A percentile compares a stretch with the other conserved stretches of the same genome.
phyloP scores from a whole-genome alignment of 2,888 invertebrate species.

The Odontocerum albicorne region DNA sequence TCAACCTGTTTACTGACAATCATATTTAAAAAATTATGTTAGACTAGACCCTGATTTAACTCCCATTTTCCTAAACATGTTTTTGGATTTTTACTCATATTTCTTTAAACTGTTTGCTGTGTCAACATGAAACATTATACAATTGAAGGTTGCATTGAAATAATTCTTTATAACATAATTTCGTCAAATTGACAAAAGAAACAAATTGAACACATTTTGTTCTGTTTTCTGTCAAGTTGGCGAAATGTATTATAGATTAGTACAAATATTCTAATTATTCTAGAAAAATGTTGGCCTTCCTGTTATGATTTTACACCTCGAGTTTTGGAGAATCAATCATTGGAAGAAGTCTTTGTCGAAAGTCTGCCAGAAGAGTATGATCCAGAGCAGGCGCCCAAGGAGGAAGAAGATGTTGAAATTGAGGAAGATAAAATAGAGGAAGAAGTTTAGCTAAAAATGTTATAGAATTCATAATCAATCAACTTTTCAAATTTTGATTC shows the following conservation, averaged over 20 bases:
- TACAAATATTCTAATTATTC: slow-evolving; percentile 1
- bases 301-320: slow-evolving; percentile 33
- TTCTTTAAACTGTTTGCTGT: no score
- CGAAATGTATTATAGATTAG: no score
- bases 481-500: background rate
- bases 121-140: no score
- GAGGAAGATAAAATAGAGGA: slow-evolving; percentile 6
- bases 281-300: slow-evolving; percentile 35
- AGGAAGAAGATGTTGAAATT: background rate
- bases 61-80: no score
- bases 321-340: slow-evolving; percentile 10
- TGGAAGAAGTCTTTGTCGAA: slow-evolving; percentile 15
- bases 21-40: no score
- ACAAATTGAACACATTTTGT: no score
- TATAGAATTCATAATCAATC: background rate
- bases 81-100: no score
- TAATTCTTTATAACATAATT: background rate
- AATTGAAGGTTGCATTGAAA: no score
- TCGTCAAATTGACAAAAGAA: background rate
- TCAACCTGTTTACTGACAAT: no score
- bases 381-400: background rate
- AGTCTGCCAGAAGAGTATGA: slow-evolving; percentile 18
- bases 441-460: background rate
- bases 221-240: no score
- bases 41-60: no score